Conservation (phyloP, 1,140 invertebrate species). For the Macrobrachium nipponense region DNA sequence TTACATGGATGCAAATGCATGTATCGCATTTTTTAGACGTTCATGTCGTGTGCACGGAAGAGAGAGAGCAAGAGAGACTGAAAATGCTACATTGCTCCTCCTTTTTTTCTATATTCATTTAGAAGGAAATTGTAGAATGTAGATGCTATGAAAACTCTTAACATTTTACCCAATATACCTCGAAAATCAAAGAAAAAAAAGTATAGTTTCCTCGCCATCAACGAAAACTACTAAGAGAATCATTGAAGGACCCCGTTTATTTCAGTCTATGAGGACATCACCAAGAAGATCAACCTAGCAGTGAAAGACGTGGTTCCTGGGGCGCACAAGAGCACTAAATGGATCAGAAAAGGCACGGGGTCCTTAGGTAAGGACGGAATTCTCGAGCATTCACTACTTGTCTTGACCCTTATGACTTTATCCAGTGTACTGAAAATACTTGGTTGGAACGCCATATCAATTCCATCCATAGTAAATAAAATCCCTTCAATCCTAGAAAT, state of each 20-base stretch:
- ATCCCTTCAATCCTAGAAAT: no score
- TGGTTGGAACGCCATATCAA: no score
- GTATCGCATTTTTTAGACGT: no score
- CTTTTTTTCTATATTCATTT: background rate
- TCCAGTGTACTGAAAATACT: no score
- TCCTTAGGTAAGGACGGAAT: slow-evolving; percentile 15
- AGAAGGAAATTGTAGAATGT: background rate
- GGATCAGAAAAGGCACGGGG: slow-evolving; percentile 49
- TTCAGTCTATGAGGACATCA: slow-evolving; percentile 41
- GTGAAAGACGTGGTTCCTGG: slow-evolving; percentile 42
- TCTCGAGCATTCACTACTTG: background rate
- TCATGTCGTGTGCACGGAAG: no score
- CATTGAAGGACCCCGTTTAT: background rate
- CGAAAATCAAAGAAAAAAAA: background rate
- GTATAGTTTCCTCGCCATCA: background rate
- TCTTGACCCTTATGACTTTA: no score
- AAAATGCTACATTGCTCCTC: background rate
- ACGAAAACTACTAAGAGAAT: background rate
- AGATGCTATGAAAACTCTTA: background rate
- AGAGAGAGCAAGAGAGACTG: background rate
- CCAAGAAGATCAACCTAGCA: slow-evolving; percentile 37
- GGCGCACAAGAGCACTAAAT: slow-evolving; percentile 56
- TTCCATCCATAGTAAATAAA: no score
- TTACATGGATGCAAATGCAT: no score
- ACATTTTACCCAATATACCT: background rate